Conservation (phyloP, 2,113 vertebrate genomes). For the Origma solitaria region DNA sequence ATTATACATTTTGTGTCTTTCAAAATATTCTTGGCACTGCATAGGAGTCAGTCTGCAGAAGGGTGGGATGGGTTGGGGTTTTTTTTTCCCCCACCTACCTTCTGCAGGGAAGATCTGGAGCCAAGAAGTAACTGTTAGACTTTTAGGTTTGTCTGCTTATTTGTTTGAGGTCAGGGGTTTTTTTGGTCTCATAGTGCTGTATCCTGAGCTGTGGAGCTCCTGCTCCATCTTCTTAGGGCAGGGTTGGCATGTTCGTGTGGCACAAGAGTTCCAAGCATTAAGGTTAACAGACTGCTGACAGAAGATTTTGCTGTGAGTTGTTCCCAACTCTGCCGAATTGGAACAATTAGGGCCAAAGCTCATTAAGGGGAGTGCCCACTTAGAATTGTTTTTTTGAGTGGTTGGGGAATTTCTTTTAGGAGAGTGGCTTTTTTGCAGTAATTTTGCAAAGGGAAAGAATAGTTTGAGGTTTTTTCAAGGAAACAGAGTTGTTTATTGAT, state of each 20-base stretch:
- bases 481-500: not conserved
- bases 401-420: not conserved
- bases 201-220: not conserved
- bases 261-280: fast-evolving
- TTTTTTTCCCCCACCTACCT: not conserved
- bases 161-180: not conserved
- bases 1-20: slow-evolving; percentile 31
- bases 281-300: not conserved
- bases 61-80: not conserved
- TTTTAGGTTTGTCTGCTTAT: not conserved
- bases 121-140: slow-evolving; percentile 4
- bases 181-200: not conserved
- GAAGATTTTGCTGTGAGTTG: not conserved
- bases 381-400: not conserved
- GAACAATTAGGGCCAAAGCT: not conserved
- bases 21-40: slow-evolving; percentile 26
- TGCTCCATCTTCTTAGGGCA: not conserved
- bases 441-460: not conserved
- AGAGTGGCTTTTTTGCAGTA: not conserved
- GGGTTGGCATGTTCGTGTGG: not conserved
- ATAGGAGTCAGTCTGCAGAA: slow-evolving; percentile 13
- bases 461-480: not conserved
- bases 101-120: not conserved
- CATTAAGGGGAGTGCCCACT: not conserved
- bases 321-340: not conserved